Evolutionary conservation across 2,888 invertebrate genomes (phyloP).

Genomic region (Eudasyphora cyanicolor): DNA sequence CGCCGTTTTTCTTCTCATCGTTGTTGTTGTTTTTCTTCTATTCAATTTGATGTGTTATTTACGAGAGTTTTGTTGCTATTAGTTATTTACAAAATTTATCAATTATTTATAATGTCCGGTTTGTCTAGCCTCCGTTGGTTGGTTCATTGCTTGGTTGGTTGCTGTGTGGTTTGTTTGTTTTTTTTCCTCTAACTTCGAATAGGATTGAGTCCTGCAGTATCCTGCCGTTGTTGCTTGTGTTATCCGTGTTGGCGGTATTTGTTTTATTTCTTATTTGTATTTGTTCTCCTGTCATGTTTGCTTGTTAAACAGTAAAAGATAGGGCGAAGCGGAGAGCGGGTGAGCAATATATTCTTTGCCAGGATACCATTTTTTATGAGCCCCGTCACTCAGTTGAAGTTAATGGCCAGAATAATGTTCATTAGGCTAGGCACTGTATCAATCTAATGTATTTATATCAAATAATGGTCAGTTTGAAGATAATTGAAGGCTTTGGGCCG

Average conservation of each 20-base stretch:
- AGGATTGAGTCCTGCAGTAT: not conserved
- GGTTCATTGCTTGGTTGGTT: not conserved
- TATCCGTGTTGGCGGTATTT: not conserved
- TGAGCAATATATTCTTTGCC: not conserved
- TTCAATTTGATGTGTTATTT: conserved; percentile 32
- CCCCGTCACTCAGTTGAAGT: not conserved
- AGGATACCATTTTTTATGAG: conserved; percentile 17
- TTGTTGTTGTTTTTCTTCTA: conserved; percentile 11
- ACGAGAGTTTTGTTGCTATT: conserved; percentile 5
- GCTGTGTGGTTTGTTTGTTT: not conserved
- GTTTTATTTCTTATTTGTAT: not conserved
- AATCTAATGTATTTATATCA: not conserved
- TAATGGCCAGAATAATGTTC: conserved; percentile 10
- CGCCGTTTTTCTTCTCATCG: not conserved
- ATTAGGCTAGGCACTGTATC: too few species aligned
- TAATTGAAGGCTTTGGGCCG: too few species aligned
- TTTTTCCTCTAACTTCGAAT: too few species aligned
- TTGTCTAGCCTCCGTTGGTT: not conserved
- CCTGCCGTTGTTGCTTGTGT: not conserved
- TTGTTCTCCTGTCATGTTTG: not conserved
- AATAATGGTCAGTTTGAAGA: not conserved
- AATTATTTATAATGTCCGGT: conserved; percentile 31
- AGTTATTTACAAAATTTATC: conserved; percentile 29
- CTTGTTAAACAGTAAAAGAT: not conserved
- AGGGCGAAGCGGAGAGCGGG: too few species aligned